phyloP scores from a whole-genome alignment of 2,113 vertebrate genomes.

The Chamaetylas fuelleborni region DNA sequence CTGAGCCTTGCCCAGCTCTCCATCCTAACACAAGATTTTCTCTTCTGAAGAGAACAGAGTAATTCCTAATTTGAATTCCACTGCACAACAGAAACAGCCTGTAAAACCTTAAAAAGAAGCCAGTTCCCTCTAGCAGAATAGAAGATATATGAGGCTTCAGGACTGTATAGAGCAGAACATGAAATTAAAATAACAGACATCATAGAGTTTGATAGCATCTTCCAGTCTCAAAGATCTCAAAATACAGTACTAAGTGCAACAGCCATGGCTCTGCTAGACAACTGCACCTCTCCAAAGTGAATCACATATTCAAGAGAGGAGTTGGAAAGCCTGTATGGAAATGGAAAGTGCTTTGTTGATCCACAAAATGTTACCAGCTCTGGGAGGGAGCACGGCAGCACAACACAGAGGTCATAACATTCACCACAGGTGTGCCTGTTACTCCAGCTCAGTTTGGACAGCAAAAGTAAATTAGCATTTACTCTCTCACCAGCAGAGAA shows the following conservation, averaged over 20 bases:
- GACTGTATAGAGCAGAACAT: slow-evolving; percentile 49
- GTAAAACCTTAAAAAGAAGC: slow-evolving; percentile 44
- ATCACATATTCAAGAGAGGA: background rate
- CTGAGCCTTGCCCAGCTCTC: background rate
- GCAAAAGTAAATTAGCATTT: slow-evolving; percentile 18
- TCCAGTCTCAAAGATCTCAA: slow-evolving; percentile 35
- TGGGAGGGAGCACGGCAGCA: slow-evolving; percentile 17
- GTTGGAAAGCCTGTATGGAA: slow-evolving; percentile 26
- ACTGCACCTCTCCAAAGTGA: slow-evolving; percentile 8
- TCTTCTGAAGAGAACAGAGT: background rate
- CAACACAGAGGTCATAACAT: slow-evolving; percentile 1
- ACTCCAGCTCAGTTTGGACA: slow-evolving; percentile 4
- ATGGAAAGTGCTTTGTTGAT: slow-evolving; percentile 16
- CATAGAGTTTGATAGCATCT: slow-evolving; percentile 51
- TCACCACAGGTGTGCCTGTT: background rate
- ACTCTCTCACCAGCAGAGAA: slow-evolving; percentile 5
- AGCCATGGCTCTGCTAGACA: slow-evolving; percentile 15
- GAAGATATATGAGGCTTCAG: slow-evolving; percentile 48
- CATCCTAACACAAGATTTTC: background rate
- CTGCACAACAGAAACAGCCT: slow-evolving; percentile 47
- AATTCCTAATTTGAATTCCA: slow-evolving; percentile 62
- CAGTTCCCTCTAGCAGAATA: slow-evolving; percentile 42
- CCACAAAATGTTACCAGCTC: background rate
- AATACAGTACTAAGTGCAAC: slow-evolving; percentile 28
- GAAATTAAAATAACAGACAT: slow-evolving; percentile 65